A percentile compares a stretch with the other conserved stretches of the same genome.
Conservation (phyloP, 2,888 invertebrate genomes). For the Ormyrus rosae region DNA sequence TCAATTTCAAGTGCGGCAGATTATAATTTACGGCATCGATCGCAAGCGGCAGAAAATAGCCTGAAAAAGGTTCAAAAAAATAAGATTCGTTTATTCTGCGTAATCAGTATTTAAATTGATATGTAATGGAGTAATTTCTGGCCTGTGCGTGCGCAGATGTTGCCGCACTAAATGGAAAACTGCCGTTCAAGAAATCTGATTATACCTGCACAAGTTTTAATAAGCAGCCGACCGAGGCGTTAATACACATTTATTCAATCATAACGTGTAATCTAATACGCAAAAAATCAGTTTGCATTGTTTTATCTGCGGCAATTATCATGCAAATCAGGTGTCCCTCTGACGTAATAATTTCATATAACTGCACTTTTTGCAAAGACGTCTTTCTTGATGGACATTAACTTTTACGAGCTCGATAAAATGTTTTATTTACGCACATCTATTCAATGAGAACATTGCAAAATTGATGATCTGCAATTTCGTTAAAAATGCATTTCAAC, state of each 20-base stretch:
- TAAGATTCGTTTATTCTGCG: neutral
- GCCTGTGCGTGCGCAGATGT: neutral
- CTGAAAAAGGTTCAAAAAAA: neutral
- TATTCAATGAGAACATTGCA: no score
- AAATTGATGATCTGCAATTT: no score
- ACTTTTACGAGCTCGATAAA: no score
- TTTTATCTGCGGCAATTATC: conserved; percentile 2
- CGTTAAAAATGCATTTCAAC: no score
- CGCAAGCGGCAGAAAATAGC: conserved; percentile 5
- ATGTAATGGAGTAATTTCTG: neutral
- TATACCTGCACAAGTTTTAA: neutral
- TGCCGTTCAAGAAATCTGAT: no score
- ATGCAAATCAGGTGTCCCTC: neutral
- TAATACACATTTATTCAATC: conserved; percentile 9
- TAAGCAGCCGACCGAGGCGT: neutral
- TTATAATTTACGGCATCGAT: conserved; percentile 9
- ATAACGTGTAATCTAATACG: neutral
- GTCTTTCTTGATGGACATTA: no score
- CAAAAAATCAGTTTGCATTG: neutral
- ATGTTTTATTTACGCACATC: no score
- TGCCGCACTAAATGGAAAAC: no score
- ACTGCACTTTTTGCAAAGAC: no score
- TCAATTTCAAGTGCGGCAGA: neutral
- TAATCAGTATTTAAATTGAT: neutral
- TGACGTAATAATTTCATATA: no score